Base-by-base conservation (phyloP, 2,797 vertebrate genomes). In the Gymnoscopelus microlampas region DNA sequence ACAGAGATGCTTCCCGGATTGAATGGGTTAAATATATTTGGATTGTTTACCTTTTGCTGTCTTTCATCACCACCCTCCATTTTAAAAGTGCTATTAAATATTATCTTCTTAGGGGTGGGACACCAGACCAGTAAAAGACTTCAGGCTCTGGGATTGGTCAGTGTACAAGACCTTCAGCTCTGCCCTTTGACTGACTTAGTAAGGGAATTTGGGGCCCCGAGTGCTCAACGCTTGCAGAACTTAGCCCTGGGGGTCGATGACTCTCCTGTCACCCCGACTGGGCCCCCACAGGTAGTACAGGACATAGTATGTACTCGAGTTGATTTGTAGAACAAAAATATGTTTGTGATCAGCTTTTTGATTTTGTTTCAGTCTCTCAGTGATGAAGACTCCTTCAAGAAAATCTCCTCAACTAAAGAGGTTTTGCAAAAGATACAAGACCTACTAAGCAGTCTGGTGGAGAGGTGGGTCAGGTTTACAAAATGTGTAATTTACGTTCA, bases 381-480 rank as follows among this genome's bases (percentile, higher is more conserved):
- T 71, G 95, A 97, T 76, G 97, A 98, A 93, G 96, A 98, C 80
- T 96, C 97, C 60, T 96, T 98, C 85, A 96, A 92, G 86, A 97
- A 95, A 73, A 96, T 96, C 26, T 95, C 94, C 19, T 93, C 94
- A 0, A 88, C 93, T 73, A 86, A 70, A 0, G 95, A 96, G 5
- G 95, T 94, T 56, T 83, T 90, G 71, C 85, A 84, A 49, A 97
- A 96, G 83, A 92, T 95, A 53, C 83, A 93, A 63, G 94, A 95
- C 44, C 93, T 97, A 26, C 91, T 98, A 73, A 77, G 49, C 59
- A 93, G 77, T 68, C 91, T 98, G 47, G 80, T 95, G 47, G 91
- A 94, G 70, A 96, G 97, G 97, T 91, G 23, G 3, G 59, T 11
- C 5, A 48, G 10, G 58, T 63, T 50, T 5, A 49, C 29, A 11